These are phyloP conservation scores for Ylistrum balloti DNA, from an alignment of 1,140 invertebrate genomes.

Conservation along the genomic window DNA sequence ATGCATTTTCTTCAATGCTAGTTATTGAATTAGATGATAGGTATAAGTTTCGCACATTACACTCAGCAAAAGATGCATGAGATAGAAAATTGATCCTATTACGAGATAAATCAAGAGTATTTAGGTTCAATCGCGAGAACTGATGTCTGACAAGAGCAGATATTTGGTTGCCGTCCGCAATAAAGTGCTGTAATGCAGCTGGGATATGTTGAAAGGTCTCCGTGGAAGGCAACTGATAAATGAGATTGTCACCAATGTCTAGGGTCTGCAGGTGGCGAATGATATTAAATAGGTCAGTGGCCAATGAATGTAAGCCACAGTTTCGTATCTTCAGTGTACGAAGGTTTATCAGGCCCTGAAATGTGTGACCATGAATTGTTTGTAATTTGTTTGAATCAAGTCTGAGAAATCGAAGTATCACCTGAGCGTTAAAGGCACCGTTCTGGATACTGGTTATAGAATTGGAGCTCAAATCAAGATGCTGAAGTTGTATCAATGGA, in stretches of 20 bases:
- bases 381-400: conserved; percentile 70
- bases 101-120: conserved; percentile 65
- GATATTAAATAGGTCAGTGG: conserved; percentile 63
- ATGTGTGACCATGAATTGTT: conserved; percentile 60
- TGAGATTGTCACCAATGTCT: conserved; percentile 69
- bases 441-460: conserved; percentile 56
- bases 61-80: conserved; percentile 59
- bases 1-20: conserved; percentile 52
- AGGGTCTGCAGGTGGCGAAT: conserved; percentile 61
- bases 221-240: conserved; percentile 59
- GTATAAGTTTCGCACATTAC: conserved; percentile 62
- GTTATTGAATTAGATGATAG: conserved; percentile 71
- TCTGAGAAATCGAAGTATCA: conserved; percentile 59
- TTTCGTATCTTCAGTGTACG: conserved; percentile 60
- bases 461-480: conserved; percentile 67
- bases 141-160: conserved; percentile 55
- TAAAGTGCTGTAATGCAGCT: conserved; percentile 58
- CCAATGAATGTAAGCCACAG: conserved; percentile 64
- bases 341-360: conserved; percentile 65
- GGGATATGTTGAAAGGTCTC: conserved; percentile 51
- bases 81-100: conserved; percentile 68
- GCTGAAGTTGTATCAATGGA: conserved; percentile 59
- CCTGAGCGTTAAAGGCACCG: conserved; percentile 59
- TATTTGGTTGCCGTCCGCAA: conserved; percentile 68
- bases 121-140: conserved; percentile 67